Evolutionary conservation across 2,888 invertebrate genomes (phyloP), one percentile per base, ranked within the genome.

Genomic region (Seladonia tumulorum): DNA sequence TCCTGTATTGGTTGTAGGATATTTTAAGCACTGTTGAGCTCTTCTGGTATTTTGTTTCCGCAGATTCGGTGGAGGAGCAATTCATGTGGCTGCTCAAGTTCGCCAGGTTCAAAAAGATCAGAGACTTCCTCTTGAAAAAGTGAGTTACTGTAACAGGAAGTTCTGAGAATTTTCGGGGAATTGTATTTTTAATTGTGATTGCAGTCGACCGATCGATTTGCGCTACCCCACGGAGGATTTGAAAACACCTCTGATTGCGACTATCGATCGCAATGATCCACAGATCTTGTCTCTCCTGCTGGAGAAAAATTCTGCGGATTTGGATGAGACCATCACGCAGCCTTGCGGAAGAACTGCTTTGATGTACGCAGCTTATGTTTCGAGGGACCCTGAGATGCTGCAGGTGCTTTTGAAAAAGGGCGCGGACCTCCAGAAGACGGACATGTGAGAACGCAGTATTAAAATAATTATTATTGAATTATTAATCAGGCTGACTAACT

Each of bases 301-400:
- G 18, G 91, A 91, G 29, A 91, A 84, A 63, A 75, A 86, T 45
- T 82, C 90, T 2, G 81, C 80, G 0, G n/a, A 79, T 35, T 49
- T 92, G 49, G 83, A 92, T 39, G 84, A 87, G 0, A 87, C 89
- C 1, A 8, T 81, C 25, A 90, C 90, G 1, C 91, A 92, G 60
- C 89, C 89, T 3, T 90, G 83, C 8, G 85, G 88, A 29, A 91
- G 85, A 79, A 92, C 92, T 0, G 89, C 87, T 10, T 79, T 92
- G 0, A 92, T 92, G 92, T 89, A 91, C 47, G 92, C 92, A 8
- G 83, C 92, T 0, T 90, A 70, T 60, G 81, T 66, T 71, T 81
- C 90, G 16, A 85, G 81, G 42, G 85, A 89, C 25, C 78, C 89
- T 1, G 89, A 92, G 42, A 75, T 92, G 14, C 74, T 92, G 42